Percentiles rank a stretch among this genome's conserved stretches.
These are phyloP conservation scores for Cavia porcellus DNA, from an alignment of 2,113 vertebrate species.

Conservation along the genomic window DNA sequence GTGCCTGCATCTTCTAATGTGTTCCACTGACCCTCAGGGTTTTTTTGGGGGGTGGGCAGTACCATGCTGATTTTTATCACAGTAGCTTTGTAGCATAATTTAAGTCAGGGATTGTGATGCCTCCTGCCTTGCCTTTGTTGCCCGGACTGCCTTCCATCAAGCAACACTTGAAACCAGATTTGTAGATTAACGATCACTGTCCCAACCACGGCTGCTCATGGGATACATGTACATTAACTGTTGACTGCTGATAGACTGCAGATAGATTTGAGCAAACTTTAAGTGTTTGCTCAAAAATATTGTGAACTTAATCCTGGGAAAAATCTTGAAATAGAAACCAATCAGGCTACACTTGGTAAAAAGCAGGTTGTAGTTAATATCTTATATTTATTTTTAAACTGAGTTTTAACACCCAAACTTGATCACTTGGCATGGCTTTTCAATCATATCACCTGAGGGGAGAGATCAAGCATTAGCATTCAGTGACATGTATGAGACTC, in stretches of 20 bases:
- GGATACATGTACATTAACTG: neutral
- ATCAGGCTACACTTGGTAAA: neutral
- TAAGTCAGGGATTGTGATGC: too few species aligned
- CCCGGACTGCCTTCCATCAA: neutral
- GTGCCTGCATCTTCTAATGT: too few species aligned
- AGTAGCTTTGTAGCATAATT: too few species aligned
- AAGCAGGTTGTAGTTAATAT: neutral
- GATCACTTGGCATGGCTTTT: neutral
- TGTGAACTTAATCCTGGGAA: neutral
- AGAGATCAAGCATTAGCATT: neutral
- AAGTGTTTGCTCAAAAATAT: constrained; percentile 13
- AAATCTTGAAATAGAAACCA: constrained; percentile 17
- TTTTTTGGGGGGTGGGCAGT: too few species aligned
- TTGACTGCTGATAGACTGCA: neutral
- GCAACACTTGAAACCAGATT: neutral
- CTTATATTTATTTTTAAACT: neutral
- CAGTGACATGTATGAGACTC: neutral
- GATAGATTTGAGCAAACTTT: too few species aligned
- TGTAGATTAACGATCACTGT: neutral
- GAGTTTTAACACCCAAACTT: constrained; percentile 3
- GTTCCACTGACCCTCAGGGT: too few species aligned
- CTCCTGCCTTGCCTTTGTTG: too few species aligned
- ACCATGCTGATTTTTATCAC: too few species aligned
- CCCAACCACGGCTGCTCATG: neutral
- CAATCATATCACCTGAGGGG: neutral